Base-by-base conservation (phyloP, 2,888 invertebrate species). In the Theristus sp. region DNA sequence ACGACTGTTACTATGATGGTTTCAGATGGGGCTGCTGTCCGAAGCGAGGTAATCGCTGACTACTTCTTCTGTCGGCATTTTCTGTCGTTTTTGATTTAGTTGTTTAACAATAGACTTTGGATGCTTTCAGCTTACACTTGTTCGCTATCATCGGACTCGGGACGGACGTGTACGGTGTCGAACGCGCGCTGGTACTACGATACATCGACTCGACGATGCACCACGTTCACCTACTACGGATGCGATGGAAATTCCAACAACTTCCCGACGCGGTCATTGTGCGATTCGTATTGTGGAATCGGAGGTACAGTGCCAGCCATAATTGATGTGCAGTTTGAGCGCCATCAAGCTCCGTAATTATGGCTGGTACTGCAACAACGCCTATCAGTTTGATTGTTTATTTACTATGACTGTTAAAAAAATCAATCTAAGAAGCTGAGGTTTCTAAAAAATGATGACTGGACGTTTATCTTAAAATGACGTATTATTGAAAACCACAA, bases 191-290 rank as follows among this genome's bases (percentile, higher is more conserved):
- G 67, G 59, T 69, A 65, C 49, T 70, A 68, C 63, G 68, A 70
- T 61, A 62, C 70, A 10, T 64, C 69, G 60, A 69, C 67, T 47
- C 69, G 70, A 60, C 62, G 66, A 1, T 70, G 70, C 58, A 68
- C 69, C 47, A 66, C 66, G 1, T 70, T 71, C 65, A 67, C 68
- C 58, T 70, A 68, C 58, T 67, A 68, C 55, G 70, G 70, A 1
- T 71, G 70, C 56, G 69, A 71, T 60, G 69, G 69, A 47, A 69
- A 68, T 52, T 58, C 65, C 13, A 70, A 70, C 59, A 69, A 69
- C 56, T 70, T 70, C 61, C 63, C 68, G 27, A 65, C 64, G 20
- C 61, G 66, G 6, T 68, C 67, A 47, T 65, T 67, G 52, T 70
- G 70, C 31, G 68, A 71, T 29, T 64, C 66, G 20, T 70, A 68